Evolutionary conservation across 2,888 invertebrate species (phyloP), one percentile per base, ranked within the genome.

Genomic region (Drosophila gaucha): DNA sequence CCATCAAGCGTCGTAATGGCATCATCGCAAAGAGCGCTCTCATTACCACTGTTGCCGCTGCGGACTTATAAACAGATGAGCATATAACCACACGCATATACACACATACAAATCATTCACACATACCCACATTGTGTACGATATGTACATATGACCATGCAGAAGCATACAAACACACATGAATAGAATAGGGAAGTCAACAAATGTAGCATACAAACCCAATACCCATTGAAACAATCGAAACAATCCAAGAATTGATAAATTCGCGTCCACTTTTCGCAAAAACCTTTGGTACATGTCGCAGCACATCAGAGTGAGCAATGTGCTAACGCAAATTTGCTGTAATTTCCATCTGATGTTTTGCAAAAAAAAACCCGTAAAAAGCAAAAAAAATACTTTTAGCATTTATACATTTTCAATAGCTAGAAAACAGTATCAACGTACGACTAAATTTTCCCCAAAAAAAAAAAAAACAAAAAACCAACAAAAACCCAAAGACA

Each of bases 1-100:
- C 91, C 56, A 89, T 92, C 24, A 92, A 92, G 55, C 70, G 78
- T 4, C 63, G 67, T 0, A 80, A 73, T 28, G 79, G 77, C 62
- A 63, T 36, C 38, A 43, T 55, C 3, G 57, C 64, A 6, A 33
- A 52, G 14, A 72, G 43, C 22, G 63, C 72, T 1, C 47, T 59
- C 20, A 18, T 72, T 9, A 57, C 39, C 3, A 41, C 44, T 12
- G 24, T 50, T 36, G 33, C 31, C 38, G 2, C 44, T 18, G 28
- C 46, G 18, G 44, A 44, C 20, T 20, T 31, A 14, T 20, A 22
- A 14, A 9, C 14, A 10, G n/a, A 28, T 18, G 18, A 20, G 2
- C 46, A 46, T 14, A 35, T 24, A 36, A 16, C 20, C 30, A 39
- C 36, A 14, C 30, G 8, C 24, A 33, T n/a, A n/a, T 31, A 36